These are phyloP conservation scores for Calameuta filiformis DNA, from an alignment of 2,888 invertebrate genomes.

Conservation along the genomic window DNA sequence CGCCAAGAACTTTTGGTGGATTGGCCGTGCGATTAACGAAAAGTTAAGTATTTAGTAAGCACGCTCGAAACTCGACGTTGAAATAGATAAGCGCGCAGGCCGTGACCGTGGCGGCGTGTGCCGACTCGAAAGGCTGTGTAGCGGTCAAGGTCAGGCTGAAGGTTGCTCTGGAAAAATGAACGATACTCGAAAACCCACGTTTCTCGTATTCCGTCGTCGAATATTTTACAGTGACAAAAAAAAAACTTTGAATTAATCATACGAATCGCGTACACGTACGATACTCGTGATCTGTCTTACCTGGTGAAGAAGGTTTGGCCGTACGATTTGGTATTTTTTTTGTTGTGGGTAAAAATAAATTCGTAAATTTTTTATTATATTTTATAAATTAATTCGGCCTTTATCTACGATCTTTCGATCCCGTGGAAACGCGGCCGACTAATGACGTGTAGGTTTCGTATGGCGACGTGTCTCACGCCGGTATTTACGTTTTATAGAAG, in stretches of 20 bases:
- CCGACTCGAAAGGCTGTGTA: constrained; percentile 32
- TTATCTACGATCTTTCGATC: not conserved
- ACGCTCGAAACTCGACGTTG: constrained; percentile 45
- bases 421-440: not conserved
- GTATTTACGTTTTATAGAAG: not conserved
- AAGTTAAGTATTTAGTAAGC: constrained; percentile 45
- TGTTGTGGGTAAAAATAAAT: not conserved
- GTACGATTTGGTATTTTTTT: too few relatives aligned
- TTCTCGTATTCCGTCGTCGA: not conserved
- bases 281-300: not conserved
- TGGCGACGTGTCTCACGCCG: not conserved
- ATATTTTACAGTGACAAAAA: not conserved
- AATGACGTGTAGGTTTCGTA: not conserved
- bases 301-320: not conserved
- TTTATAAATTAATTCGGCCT: not conserved
- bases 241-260: not conserved
- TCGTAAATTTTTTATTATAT: not conserved
- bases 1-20: not conserved
- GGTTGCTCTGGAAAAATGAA: not conserved
- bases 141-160: constrained; percentile 42
- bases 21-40: not conserved
- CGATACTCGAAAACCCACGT: not conserved
- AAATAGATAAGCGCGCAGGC: constrained; percentile 39
- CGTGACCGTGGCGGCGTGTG: constrained; percentile 31
- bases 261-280: not conserved